phyloP scores from a whole-genome alignment of 2,797 vertebrate species.

The Onychomys torridus region DNA sequence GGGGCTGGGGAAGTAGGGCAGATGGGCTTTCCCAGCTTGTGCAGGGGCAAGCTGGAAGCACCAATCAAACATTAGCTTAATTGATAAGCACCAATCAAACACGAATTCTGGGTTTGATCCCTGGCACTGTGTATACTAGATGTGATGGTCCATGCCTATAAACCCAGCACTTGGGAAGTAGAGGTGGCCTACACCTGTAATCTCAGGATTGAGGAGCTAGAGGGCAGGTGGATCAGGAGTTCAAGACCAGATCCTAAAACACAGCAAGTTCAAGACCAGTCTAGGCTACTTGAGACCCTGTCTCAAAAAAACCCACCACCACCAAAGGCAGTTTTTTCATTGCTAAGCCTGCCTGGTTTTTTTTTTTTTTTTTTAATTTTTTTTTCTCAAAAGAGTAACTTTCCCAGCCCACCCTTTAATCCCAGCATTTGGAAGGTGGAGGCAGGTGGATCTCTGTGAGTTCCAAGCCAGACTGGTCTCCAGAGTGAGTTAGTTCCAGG shows the following conservation, averaged over 20 bases:
- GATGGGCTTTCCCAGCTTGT: background rate
- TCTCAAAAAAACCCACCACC: background rate
- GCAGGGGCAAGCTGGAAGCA: too few relatives aligned
- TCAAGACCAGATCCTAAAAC: background rate
- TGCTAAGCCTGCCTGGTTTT: background rate
- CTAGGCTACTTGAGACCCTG: background rate
- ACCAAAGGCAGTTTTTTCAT: background rate
- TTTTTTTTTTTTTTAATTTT: background rate
- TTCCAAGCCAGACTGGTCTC: background rate
- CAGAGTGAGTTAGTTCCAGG: background rate
- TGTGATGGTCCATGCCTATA: background rate
- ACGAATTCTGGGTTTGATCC: background rate
- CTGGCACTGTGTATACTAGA: background rate
- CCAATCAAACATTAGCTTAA: background rate
- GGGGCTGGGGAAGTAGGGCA: too few relatives aligned
- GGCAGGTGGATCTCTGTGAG: background rate
- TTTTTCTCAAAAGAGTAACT: background rate
- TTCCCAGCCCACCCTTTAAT: background rate
- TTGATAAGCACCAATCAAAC: too few relatives aligned
- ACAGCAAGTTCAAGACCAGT: background rate
- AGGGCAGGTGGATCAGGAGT: background rate
- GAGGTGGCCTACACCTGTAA: background rate
- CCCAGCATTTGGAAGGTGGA: background rate
- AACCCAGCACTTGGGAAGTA: background rate
- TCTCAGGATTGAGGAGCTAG: background rate